phyloP scores from a whole-genome alignment of 2,797 vertebrate genomes.

The Chrosomus eos region DNA sequence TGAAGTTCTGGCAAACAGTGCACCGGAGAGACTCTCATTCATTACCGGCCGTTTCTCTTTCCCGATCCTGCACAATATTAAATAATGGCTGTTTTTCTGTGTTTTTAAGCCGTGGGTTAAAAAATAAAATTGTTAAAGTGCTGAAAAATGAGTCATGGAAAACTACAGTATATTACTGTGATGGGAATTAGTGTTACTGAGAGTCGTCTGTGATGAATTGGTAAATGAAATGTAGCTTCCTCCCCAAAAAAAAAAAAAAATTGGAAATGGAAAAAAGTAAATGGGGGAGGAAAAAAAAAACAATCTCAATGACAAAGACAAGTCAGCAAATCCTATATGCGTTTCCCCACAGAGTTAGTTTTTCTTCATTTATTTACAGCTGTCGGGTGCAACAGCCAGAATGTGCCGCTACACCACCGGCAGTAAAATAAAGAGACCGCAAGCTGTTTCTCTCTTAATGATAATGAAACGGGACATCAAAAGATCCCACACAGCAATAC shows the following conservation, averaged over 20 bases:
- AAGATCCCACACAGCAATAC: slow-evolving; percentile 55
- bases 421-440: slow-evolving; percentile 52
- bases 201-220: slow-evolving; percentile 70
- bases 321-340: slow-evolving; percentile 71
- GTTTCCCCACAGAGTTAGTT: slow-evolving; percentile 67
- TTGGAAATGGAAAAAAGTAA: slow-evolving; percentile 44
- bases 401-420: slow-evolving; percentile 69
- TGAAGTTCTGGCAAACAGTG: slow-evolving; percentile 60
- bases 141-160: slow-evolving; percentile 77
- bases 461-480: slow-evolving; percentile 77
- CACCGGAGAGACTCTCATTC: slow-evolving; percentile 75
- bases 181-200: slow-evolving; percentile 75
- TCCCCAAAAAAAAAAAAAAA: slow-evolving; percentile 36
- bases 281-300: slow-evolving; percentile 24
- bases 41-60: slow-evolving; percentile 73
- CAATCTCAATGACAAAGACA: slow-evolving; percentile 63
- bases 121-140: slow-evolving; percentile 60
- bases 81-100: slow-evolving; percentile 66
- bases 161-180: slow-evolving; percentile 71
- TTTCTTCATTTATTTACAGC: slow-evolving; percentile 80
- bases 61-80: slow-evolving; percentile 76
- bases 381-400: slow-evolving; percentile 65
- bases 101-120: slow-evolving; percentile 62
- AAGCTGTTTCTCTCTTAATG: slow-evolving; percentile 69
- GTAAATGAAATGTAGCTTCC: slow-evolving; percentile 65